Conservation (phyloP, 2,113 vertebrate species). For the Orthonyx spaldingii region DNA sequence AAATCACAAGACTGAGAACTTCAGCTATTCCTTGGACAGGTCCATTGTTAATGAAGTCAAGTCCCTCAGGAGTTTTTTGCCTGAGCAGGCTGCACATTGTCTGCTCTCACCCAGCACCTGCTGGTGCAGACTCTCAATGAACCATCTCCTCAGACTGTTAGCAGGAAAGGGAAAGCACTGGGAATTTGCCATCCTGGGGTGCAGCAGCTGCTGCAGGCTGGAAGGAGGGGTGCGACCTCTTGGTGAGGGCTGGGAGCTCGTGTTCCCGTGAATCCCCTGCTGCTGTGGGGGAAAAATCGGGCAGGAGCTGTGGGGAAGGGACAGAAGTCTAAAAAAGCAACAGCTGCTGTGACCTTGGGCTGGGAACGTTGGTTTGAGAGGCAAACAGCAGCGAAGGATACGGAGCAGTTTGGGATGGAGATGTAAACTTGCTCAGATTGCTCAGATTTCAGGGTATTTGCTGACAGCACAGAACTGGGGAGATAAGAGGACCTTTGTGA, state of each 20-base stretch:
- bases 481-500: background rate
- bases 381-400: background rate
- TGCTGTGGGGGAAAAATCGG: background rate
- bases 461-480: background rate
- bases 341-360: background rate
- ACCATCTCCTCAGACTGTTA: background rate
- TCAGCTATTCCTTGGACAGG: background rate
- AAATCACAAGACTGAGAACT: background rate
- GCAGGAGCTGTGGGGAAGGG: background rate
- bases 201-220: background rate
- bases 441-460: background rate
- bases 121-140: constrained; percentile 1
- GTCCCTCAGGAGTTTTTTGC: background rate
- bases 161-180: background rate
- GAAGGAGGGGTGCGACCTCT: background rate
- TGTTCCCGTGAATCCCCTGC: background rate
- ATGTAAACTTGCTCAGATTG: background rate
- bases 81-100: background rate
- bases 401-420: background rate
- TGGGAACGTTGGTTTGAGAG: background rate
- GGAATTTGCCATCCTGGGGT: background rate
- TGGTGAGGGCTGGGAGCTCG: background rate
- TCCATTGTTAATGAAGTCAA: background rate
- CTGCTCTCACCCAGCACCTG: background rate
- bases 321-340: background rate